A percentile compares a stretch with the other conserved stretches of the same genome.
phyloP scores from a whole-genome alignment of 1,140 invertebrate genomes.

The Pseudomyrmex flavicornis region DNA sequence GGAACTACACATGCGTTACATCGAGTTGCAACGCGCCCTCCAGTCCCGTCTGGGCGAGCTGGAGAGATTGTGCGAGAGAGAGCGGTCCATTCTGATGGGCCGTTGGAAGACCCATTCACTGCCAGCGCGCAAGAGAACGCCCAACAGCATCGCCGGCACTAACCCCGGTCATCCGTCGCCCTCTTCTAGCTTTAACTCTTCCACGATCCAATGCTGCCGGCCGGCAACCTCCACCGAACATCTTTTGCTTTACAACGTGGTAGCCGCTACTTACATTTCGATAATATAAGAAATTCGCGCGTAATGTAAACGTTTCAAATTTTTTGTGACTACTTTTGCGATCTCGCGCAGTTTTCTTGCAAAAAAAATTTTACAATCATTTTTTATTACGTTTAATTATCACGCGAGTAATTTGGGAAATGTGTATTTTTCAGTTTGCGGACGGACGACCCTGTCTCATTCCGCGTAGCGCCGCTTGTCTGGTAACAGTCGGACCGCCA shows the following conservation, averaged over 20 bases:
- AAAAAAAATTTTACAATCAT: neutral
- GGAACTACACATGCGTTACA: conserved; percentile 95
- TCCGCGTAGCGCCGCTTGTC: conserved; percentile 87
- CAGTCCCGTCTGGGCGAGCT: conserved; percentile 95
- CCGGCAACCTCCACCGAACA: conserved; percentile 83
- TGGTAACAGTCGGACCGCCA: conserved; percentile 88
- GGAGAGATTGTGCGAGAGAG: conserved; percentile 92
- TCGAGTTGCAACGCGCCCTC: conserved; percentile 93
- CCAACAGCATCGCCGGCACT: conserved; percentile 72
- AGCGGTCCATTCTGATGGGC: conserved; percentile 92
- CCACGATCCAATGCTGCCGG: conserved; percentile 80
- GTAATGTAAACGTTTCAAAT: neutral
- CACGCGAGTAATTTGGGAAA: neutral
- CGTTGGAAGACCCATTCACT: conserved; percentile 95
- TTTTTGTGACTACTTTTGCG: neutral
- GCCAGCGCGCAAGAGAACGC: conserved; percentile 91
- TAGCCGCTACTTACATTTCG: conserved; percentile 57
- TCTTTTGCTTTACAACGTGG: conserved; percentile 82
- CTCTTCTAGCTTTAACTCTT: conserved; percentile 82
- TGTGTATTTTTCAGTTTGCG: conserved; percentile 76
- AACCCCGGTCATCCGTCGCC: conserved; percentile 84
- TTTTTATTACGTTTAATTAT: neutral
- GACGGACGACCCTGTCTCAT: conserved; percentile 82
- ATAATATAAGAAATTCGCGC: neutral
- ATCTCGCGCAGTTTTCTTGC: neutral